Evolutionary conservation across 2,888 invertebrate species (phyloP), one percentile per base, ranked within the genome.

Genomic region (Allygus modestus): DNA sequence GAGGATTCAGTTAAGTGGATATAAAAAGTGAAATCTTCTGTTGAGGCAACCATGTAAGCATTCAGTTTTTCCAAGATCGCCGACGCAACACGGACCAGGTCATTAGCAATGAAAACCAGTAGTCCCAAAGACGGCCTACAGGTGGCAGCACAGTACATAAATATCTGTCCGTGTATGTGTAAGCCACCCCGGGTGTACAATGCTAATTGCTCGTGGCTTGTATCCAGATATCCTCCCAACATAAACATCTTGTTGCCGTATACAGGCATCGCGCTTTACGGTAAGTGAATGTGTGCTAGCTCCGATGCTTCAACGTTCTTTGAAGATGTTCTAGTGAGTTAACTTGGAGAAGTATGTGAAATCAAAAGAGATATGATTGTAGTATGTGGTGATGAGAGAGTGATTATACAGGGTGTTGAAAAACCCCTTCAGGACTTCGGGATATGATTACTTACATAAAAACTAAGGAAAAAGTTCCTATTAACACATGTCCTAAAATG

Each of bases 181-280:
- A 65, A 37, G 71, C 71, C 71, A 71, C 71, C 71, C 69, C 41
- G 37, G 71, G 71, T 41, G 71, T 20, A 71, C 71, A 71, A 71
- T 41, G 71, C 71, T 71, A 71, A 71, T 71, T 71, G 41, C 37
- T 20, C 28, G 65, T 65, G 65, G 65, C 65, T 71, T 41, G 71
- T 71, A 41, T 71, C 71, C 41, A 37, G 71, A 71, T 71, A n/a
- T 23, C 71, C 37, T 71, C 28, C 65, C 31, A 31, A 31, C 71
- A 71, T 71, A 71, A 71, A 71, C 71, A 37, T 65, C 65, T 65
- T 23, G 54, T 9, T 54, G 23, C 54, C 54, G 54, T 54, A 23
- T 54, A 46, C 12, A 46, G 46, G 46, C 46, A 46, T 7, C 46
- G 12, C 1, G 12, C 17, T 46, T 46, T 46, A 46, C 17, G 46